phyloP scores from a whole-genome alignment of 2,113 vertebrate species.

The Peromyscus maniculatus region DNA sequence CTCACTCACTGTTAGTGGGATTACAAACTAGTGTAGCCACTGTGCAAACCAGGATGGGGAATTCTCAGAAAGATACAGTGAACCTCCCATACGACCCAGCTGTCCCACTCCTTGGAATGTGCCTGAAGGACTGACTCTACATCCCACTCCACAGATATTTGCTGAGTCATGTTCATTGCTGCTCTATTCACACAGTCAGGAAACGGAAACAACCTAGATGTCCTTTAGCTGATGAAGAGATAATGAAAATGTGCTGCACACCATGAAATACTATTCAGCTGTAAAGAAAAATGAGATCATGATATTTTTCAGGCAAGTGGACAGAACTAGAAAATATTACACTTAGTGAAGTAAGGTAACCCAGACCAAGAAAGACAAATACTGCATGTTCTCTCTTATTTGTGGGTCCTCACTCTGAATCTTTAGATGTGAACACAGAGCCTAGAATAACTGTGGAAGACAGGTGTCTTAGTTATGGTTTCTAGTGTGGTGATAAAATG shows the following conservation, averaged over 20 bases:
- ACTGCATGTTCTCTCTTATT: neutral
- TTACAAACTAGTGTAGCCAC: too few species aligned
- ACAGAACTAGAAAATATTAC: neutral
- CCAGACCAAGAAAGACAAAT: neutral
- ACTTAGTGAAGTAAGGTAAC: neutral
- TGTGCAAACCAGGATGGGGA: neutral
- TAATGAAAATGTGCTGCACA: neutral
- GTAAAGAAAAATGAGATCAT: neutral
- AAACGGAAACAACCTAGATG: neutral
- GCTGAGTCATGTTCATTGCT: neutral
- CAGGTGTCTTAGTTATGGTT: neutral
- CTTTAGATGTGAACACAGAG: neutral
- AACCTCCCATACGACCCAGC: neutral
- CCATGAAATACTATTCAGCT: neutral
- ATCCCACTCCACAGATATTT: neutral
- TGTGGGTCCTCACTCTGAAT: neutral
- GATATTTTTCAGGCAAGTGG: neutral
- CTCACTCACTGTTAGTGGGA: neutral
- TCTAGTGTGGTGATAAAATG: neutral
- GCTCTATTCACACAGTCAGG: neutral
- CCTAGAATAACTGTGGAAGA: neutral
- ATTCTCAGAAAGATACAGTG: neutral
- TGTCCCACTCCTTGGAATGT: neutral
- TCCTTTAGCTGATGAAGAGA: neutral
- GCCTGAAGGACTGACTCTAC: neutral